A percentile compares a stretch with the other conserved stretches of the same genome.
Conservation (phyloP, 2,888 invertebrate genomes). For the Idaea dimidiata region DNA sequence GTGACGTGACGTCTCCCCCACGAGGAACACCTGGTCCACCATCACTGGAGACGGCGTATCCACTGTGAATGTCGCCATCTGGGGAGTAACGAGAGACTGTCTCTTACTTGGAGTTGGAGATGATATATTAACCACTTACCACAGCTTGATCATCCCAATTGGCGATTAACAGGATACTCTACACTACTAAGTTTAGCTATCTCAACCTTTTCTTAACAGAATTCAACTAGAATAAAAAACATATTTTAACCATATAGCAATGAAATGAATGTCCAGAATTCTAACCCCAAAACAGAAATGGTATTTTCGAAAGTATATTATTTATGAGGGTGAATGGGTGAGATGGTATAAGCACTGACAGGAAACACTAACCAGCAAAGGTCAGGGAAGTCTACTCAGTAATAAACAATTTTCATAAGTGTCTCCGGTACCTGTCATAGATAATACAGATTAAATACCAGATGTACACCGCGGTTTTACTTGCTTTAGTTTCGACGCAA, state of each 20-base stretch:
- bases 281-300: too few relatives aligned
- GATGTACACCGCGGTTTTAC: too few relatives aligned
- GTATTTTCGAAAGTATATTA: too few relatives aligned
- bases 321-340: not conserved
- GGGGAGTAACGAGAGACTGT: slow-evolving; percentile 8
- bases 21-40: slow-evolving; percentile 60
- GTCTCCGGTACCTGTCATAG: not conserved
- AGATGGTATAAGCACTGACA: not conserved
- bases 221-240: too few relatives aligned
- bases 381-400: not conserved
- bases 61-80: slow-evolving; percentile 70
- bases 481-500: too few relatives aligned
- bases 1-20: slow-evolving; percentile 34
- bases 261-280: too few relatives aligned
- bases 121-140: too few relatives aligned
- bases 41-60: slow-evolving; percentile 68
- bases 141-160: too few relatives aligned
- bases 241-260: too few relatives aligned
- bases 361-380: not conserved
- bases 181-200: too few relatives aligned
- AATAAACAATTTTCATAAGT: not conserved
- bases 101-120: not conserved
- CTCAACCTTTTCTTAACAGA: too few relatives aligned
- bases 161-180: too few relatives aligned
- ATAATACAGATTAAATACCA: not conserved